Percentiles rank a stretch among this genome's conserved stretches.
phyloP scores from a whole-genome alignment of 2,797 vertebrate species.

The Carduelis carduelis region DNA sequence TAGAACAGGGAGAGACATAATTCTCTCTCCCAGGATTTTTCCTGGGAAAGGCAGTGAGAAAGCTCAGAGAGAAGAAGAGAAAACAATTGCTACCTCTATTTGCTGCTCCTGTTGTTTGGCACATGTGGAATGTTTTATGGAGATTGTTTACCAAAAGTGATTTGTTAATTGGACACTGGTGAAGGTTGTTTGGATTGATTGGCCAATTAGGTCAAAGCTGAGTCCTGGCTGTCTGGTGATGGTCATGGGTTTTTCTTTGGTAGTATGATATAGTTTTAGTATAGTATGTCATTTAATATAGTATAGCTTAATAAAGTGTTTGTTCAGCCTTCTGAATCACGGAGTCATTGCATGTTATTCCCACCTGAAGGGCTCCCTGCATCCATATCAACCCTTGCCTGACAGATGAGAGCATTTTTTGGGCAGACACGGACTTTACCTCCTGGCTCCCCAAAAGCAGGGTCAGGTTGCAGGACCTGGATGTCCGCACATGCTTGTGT shows the following conservation, averaged over 20 bases:
- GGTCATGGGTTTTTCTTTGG: no score
- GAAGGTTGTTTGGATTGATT: no score
- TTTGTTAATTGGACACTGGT: no score
- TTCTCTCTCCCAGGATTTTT: not conserved
- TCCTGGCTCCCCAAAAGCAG: not conserved
- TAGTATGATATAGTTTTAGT: no score
- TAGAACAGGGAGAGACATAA: not conserved
- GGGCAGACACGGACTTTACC: not conserved
- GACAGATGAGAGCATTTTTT: not conserved
- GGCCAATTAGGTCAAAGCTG: no score
- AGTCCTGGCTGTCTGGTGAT: no score
- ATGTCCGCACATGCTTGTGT: not conserved
- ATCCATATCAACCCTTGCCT: not conserved
- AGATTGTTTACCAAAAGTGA: not conserved
- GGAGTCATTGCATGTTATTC: no score
- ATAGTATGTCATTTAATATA: no score
- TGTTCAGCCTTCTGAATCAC: no score
- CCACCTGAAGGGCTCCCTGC: no score
- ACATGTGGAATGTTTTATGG: not conserved
- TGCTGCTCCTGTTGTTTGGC: not conserved
- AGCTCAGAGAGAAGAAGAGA: not conserved
- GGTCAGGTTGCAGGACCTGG: not conserved
- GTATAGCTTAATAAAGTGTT: no score
- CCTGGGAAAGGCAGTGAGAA: not conserved
- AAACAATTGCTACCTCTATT: not conserved